A percentile compares a stretch with the other conserved stretches of the same genome.
phyloP scores from a whole-genome alignment of 2,888 invertebrate species.

The Himalopsyche japonica region DNA sequence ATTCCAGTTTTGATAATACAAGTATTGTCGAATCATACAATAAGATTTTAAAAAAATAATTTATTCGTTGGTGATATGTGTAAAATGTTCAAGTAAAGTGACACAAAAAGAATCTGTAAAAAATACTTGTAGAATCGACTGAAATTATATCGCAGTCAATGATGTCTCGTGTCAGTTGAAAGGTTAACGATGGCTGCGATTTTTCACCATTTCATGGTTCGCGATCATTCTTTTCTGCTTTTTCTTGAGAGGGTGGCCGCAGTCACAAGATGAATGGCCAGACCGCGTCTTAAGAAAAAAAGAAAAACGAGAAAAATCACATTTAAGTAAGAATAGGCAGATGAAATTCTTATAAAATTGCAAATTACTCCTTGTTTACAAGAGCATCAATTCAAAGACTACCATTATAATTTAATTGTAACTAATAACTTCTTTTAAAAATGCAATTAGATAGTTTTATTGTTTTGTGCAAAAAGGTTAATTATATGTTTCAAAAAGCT shows the following conservation, averaged over 20 bases:
- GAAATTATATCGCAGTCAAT: background rate
- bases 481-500: no score
- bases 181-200: background rate
- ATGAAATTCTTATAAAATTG: background rate
- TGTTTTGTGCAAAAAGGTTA: no score
- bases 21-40: no score
- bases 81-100: no score
- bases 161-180: background rate
- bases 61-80: no score
- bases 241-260: background rate
- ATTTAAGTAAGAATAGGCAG: background rate
- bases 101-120: background rate
- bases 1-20: no score
- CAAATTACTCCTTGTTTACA: background rate
- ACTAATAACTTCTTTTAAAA: background rate
- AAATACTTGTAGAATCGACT: background rate
- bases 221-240: background rate
- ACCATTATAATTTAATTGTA: background rate
- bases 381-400: background rate
- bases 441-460: no score
- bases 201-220: background rate
- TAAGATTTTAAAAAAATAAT: no score
- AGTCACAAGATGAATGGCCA: background rate
- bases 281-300: background rate
- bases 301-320: background rate